Conservation (phyloP, 2,888 invertebrate genomes). For the Odontothrips loti region DNA sequence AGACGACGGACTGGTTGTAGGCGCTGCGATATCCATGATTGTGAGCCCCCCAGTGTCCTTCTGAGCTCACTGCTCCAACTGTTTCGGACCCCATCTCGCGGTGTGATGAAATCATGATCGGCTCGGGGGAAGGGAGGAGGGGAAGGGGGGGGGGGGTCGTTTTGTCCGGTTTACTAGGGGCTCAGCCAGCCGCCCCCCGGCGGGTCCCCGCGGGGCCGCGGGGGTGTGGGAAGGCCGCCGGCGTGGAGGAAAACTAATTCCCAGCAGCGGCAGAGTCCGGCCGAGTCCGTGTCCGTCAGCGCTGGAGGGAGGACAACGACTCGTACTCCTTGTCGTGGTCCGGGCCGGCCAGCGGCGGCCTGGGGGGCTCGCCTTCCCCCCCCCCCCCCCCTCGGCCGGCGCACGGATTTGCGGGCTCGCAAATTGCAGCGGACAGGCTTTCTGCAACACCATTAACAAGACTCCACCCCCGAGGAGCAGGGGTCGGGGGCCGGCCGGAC, state of each 20-base stretch:
- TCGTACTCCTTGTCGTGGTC: too few relatives aligned
- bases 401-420: not conserved
- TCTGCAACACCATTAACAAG: conserved; percentile 24
- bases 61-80: too few relatives aligned
- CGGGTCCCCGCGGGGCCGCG: not conserved
- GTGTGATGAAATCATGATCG: too few relatives aligned
- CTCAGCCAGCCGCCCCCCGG: not conserved
- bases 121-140: too few relatives aligned
- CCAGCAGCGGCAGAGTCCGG: not conserved
- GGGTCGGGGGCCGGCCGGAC: not conserved
- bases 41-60: too few relatives aligned
- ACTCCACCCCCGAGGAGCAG: not conserved
- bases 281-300: too few relatives aligned
- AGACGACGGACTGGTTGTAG: too few relatives aligned
- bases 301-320: too few relatives aligned
- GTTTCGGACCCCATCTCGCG: too few relatives aligned
- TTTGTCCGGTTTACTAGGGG: not conserved
- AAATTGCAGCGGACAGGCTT: conserved; percentile 23
- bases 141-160: too few relatives aligned
- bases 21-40: too few relatives aligned
- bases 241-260: not conserved
- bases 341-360: too few relatives aligned
- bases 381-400: not conserved
- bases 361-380: not conserved
- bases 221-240: not conserved